Percentiles rank a stretch among this genome's conserved stretches.
These are phyloP conservation scores for Tiliacea aurago DNA, from an alignment of 2,888 invertebrate species.

Conservation along the genomic window DNA sequence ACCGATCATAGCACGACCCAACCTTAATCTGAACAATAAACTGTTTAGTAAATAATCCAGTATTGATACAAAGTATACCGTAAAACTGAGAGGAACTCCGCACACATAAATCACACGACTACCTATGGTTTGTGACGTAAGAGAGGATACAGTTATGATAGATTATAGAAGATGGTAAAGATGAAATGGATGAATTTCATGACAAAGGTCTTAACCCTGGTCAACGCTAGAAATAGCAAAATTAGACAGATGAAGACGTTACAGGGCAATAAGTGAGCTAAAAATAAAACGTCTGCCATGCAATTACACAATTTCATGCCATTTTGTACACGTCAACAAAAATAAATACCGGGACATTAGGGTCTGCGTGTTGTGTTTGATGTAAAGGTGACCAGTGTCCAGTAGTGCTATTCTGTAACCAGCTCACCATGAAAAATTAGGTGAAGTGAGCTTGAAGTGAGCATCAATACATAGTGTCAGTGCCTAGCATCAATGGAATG, in stretches of 20 bases:
- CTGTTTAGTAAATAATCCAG: slow-evolving; percentile 2
- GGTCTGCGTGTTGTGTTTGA: no score
- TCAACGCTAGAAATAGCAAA: not conserved
- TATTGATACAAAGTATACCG: not conserved
- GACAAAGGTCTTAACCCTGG: not conserved
- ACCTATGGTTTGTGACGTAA: not conserved
- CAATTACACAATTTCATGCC: slow-evolving; percentile 19
- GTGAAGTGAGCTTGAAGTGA: no score
- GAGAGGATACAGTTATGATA: not conserved
- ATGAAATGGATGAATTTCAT: not conserved
- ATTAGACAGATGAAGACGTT: not conserved
- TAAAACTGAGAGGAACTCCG: not conserved
- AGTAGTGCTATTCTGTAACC: no score
- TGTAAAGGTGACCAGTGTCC: no score
- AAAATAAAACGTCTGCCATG: not conserved
- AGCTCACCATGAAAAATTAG: no score
- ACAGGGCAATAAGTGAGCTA: not conserved
- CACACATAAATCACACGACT: not conserved
- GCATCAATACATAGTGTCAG: no score
- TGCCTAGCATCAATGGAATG: no score
- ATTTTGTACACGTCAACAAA: slow-evolving; percentile 25
- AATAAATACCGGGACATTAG: no score
- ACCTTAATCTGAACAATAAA: not conserved
- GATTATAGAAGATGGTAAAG: not conserved
- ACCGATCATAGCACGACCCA: not conserved